A percentile compares a stretch with the other conserved stretches of the same genome.
phyloP scores from a whole-genome alignment of 2,797 vertebrate species.

The Chrysocyon brachyurus region DNA sequence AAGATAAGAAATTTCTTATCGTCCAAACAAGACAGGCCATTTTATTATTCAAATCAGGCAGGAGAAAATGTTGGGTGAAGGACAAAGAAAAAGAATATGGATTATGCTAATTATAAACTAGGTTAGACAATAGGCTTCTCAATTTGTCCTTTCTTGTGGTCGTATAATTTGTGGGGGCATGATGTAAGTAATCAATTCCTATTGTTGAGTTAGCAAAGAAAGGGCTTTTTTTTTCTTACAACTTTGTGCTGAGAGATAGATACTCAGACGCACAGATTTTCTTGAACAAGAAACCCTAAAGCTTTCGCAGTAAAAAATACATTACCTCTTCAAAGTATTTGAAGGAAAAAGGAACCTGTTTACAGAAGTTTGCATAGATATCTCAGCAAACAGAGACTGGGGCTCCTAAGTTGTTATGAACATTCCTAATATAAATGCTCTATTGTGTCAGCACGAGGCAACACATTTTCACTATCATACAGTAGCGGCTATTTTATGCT shows the following conservation, averaged over 20 bases:
- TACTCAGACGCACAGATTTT: conserved; percentile 36
- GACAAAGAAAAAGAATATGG: not conserved
- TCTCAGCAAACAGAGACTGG: not conserved
- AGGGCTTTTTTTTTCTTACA: not conserved
- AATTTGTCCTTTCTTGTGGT: not conserved
- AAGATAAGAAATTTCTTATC: conserved; percentile 6
- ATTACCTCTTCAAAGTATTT: not conserved
- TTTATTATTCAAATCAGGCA: conserved; percentile 60
- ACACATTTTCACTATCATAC: not conserved
- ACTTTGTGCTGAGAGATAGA: conserved; percentile 10
- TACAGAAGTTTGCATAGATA: not conserved
- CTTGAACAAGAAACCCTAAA: conserved; percentile 49
- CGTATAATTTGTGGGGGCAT: not conserved
- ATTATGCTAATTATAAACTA: conserved; percentile 37
- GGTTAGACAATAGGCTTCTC: not conserved
- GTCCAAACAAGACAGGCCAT: not conserved
- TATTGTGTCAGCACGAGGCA: not conserved
- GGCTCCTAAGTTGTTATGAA: not conserved
- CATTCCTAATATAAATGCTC: not conserved
- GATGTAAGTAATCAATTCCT: not conserved
- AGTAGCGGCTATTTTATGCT: not conserved
- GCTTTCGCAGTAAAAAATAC: not conserved
- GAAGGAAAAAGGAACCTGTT: conserved; percentile 36
- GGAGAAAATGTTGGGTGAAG: conserved; percentile 5
- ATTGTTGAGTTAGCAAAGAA: not conserved